Evolutionary conservation across 2,797 vertebrate species (phyloP).

Genomic region (Clarias pachynema): DNA sequence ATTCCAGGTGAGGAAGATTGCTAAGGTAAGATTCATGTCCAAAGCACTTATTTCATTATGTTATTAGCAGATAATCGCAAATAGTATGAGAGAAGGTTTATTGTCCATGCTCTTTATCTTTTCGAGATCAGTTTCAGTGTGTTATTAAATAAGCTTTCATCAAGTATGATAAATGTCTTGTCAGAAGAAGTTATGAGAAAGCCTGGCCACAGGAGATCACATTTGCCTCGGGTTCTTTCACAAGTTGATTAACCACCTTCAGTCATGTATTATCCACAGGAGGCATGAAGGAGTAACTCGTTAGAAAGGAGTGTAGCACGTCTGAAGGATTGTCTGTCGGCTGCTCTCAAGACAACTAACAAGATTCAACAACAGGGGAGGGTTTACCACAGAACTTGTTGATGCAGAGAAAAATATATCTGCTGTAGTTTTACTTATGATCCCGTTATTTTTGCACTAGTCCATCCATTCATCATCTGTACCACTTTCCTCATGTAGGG

Average conservation of each 20-base stretch:
- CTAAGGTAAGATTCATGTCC: conserved; percentile 60
- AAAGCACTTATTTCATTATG: conserved; percentile 67
- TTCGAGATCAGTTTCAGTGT: conserved; percentile 60
- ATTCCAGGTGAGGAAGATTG: conserved; percentile 49
- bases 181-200: conserved; percentile 57
- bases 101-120: conserved; percentile 40
- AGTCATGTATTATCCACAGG: conserved; percentile 38
- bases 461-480: no score
- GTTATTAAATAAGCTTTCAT: conserved; percentile 52
- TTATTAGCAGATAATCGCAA: conserved; percentile 69
- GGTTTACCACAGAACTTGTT: conserved; percentile 14
- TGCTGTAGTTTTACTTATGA: not conserved
- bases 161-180: conserved; percentile 65
- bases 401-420: not conserved
- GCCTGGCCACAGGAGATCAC: conserved; percentile 44
- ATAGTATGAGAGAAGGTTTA: not conserved
- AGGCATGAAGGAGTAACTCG: conserved; percentile 37
- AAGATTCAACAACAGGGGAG: conserved; percentile 13
- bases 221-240: conserved; percentile 41
- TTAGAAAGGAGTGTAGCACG: conserved; percentile 32
- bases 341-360: conserved; percentile 24
- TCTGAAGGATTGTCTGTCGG: conserved; percentile 31
- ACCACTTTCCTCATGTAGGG: no score
- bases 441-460: not conserved
- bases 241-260: conserved; percentile 54